phyloP scores from a whole-genome alignment of 2,113 vertebrate species.

The Poecile atricapillus region DNA sequence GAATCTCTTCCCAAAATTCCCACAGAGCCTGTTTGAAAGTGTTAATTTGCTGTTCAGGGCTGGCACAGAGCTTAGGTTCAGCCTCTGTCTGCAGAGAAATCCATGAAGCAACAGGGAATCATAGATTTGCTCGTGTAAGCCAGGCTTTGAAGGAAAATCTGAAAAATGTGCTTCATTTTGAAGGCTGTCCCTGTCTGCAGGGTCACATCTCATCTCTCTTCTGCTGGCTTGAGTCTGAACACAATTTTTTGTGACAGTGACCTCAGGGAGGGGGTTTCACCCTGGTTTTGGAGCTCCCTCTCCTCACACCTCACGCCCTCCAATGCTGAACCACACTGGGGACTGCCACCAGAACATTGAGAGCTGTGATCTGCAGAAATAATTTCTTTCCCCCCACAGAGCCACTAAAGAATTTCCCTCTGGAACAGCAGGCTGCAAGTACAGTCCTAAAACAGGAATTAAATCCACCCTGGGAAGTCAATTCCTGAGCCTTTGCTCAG shows the following conservation, averaged over 20 bases:
- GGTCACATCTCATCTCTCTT: background rate
- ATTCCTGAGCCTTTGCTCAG: background rate
- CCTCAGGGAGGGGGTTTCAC: background rate
- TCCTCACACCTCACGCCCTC: background rate
- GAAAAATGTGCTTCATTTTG: background rate
- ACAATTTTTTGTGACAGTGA: background rate
- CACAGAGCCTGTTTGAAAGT: background rate
- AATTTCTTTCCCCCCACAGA: fast-evolving
- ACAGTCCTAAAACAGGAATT: background rate
- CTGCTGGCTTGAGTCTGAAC: background rate
- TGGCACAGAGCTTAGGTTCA: background rate
- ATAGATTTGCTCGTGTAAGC: fast-evolving
- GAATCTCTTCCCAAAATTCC: background rate
- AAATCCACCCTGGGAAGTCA: background rate
- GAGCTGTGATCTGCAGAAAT: background rate
- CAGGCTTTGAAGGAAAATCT: background rate
- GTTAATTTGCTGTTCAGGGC: background rate
- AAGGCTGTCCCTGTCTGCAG: background rate
- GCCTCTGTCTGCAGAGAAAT: background rate
- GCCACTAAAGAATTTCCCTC: background rate
- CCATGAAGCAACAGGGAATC: background rate
- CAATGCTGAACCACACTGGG: fast-evolving
- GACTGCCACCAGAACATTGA: background rate
- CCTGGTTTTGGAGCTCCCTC: background rate
- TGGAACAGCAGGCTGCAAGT: background rate